Evolutionary conservation across 2,888 invertebrate genomes (phyloP), one percentile per base, ranked within the genome.

Genomic region (Agapostemon virescens): DNA sequence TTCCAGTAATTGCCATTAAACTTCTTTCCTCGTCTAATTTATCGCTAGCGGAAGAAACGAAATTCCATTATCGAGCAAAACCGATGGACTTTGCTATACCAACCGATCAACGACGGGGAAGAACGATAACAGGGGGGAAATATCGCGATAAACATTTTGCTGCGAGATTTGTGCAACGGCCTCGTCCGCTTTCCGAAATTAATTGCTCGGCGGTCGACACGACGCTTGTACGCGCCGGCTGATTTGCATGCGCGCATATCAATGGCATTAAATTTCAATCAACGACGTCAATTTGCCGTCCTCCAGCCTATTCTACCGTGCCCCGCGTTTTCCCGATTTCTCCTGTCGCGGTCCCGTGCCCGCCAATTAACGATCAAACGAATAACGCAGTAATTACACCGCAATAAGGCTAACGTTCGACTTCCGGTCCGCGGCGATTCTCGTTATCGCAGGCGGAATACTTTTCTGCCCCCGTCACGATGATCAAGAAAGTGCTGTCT

Each of bases 221-320:
- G 70, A 67, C 49, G 49, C 64, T 63, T 72, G 63, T 36, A 40
- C 45, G 61, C 36, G 5, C 58, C 17, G 40, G 30, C 36, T 20
- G 79, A 79, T 79, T 78, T 71, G 49, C 77, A 78, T 42, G 36
- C 49, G 55, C 26, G 49, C 79, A 71, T 79, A 79, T 79, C 78
- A 61, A 61, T 78, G 67, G 36, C 79, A 78, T 79, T 78, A 78
- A 79, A 79, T 78, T 68, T 68, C 67, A 71, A 67, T 78, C 79
- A 61, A 71, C 26, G 40, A 26, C 33, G 38, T 42, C 69, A 69
- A 76, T 76, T 69, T 30, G 78, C 64, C 69, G 76, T 55, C n/a
- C 55, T 55, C 61, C n/a, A 20, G 36, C 45, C 45, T 45, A 36
- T 49, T 64, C 72, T 2, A 36, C 45, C 63, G 64, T 38, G 38